Percentiles rank a stretch among this genome's conserved stretches.
Evolutionary conservation across 2,888 invertebrate species (phyloP).

Genomic region (Rhamnusium bicolor): DNA sequence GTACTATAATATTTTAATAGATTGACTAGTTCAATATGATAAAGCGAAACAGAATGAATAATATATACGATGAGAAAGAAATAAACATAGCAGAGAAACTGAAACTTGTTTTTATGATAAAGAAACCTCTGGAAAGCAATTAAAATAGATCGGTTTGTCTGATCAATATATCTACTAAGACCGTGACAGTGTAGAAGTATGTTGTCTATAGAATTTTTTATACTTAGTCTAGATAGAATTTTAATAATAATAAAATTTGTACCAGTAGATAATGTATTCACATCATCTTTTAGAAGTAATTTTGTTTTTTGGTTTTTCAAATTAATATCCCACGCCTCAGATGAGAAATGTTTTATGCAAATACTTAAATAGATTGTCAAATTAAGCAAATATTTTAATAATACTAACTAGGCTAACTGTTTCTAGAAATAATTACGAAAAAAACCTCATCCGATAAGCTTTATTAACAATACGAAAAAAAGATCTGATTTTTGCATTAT

Average conservation of each 20-base stretch:
- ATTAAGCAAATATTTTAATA: too few species aligned
- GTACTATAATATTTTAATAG: conserved; percentile 9
- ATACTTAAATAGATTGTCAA: too few species aligned
- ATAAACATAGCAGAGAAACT: conserved; percentile 14
- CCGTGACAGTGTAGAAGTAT: conserved; percentile 34
- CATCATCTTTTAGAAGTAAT: background rate
- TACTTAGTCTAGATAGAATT: background rate
- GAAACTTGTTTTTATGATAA: conserved; percentile 29
- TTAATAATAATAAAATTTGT: conserved; percentile 22
- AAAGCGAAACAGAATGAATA: conserved; percentile 9
- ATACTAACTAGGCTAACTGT: too few species aligned
- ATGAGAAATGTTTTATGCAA: too few species aligned
- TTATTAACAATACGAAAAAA: too few species aligned
- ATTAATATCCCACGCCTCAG: too few species aligned
- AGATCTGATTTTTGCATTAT: too few species aligned
- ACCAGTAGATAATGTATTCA: conserved; percentile 10
- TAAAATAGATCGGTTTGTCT: conserved; percentile 30
- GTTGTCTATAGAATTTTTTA: conserved; percentile 2
- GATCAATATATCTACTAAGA: conserved; percentile 34
- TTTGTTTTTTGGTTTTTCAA: background rate
- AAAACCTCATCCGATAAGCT: too few species aligned
- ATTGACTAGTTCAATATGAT: conserved; percentile 20
- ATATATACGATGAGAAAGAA: background rate
- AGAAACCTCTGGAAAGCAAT: conserved; percentile 31
- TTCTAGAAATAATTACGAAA: too few species aligned